Evolutionary conservation across 1,140 invertebrate genomes (phyloP), one percentile per base, ranked within the genome.

Genomic region (Hylaeus anthracinus): DNA sequence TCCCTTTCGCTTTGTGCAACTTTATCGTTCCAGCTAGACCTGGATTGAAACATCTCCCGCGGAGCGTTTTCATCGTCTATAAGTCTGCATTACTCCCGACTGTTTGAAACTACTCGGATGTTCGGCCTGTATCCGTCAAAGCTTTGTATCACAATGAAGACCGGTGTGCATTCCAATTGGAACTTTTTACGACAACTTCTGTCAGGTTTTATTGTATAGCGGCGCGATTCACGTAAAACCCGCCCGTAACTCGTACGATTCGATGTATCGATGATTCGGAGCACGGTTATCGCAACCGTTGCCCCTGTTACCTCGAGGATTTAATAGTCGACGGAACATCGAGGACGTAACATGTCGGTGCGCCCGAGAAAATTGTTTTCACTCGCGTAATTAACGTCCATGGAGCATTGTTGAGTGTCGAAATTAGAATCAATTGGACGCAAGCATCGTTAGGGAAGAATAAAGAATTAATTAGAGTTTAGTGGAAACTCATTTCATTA

Each of bases 321-420:
- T 75, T 75, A 66, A 75, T 75, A 75, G 72, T 66, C 14, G 72
- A 75, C 6, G 61, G 63, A 75, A 51, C 72, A 75, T 75, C 72
- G 61, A 75, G 72, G 72, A 63, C 72, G 72, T 75, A 56, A 65
- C 61, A 55, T 75, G 72, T 66, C 72, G 61, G 72, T 66, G 63
- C 61, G 51, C 10, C 45, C 48, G 72, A 66, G 72, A 66, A 75
- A 66, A 75, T 75, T 55, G 55, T 75, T 75, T 75, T 66, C 72
- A 65, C 48, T 15, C 60, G 60, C 15, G 61, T 66, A 66, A 75
- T 75, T 75, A 56, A 66, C 26, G 48, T 12, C 39, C 37, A 26
- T 48, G 45, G 45, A 48, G 61, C 56, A 75, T 75, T 55, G 72
- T 75, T 75, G 14, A 55, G 41, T 75, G 53, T 65, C 43, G 72